phyloP scores from a whole-genome alignment of 2,113 vertebrate genomes.

The Heloderma charlesbogerti region DNA sequence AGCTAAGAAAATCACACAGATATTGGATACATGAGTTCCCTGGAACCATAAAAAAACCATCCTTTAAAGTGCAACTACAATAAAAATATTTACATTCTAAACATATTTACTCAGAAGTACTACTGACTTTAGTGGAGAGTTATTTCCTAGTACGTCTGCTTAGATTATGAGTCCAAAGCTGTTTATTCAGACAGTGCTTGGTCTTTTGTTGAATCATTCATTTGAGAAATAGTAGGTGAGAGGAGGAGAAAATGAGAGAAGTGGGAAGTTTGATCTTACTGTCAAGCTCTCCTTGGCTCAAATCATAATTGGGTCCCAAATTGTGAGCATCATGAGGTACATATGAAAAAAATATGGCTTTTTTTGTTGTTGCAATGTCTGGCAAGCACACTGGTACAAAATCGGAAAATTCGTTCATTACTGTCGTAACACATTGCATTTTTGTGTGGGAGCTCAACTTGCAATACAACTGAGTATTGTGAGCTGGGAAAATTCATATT shows the following conservation, averaged over 20 bases:
- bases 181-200: neutral
- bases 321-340: neutral
- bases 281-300: neutral
- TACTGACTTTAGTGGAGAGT: neutral
- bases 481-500: neutral
- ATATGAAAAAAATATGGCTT: neutral
- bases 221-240: neutral
- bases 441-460: neutral
- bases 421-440: neutral
- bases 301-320: neutral
- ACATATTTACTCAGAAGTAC: neutral
- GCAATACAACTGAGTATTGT: neutral
- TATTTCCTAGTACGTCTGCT: neutral
- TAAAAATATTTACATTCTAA: neutral
- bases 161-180: neutral
- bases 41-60: neutral
- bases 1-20: neutral
- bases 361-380: neutral
- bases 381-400: neutral
- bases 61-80: neutral
- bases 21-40: neutral
- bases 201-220: neutral
- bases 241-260: neutral
- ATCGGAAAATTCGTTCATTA: neutral
- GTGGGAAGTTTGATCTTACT: neutral